These are phyloP conservation scores for Eclectus roratus DNA, from an alignment of 2,113 vertebrate species.

Conservation along the genomic window DNA sequence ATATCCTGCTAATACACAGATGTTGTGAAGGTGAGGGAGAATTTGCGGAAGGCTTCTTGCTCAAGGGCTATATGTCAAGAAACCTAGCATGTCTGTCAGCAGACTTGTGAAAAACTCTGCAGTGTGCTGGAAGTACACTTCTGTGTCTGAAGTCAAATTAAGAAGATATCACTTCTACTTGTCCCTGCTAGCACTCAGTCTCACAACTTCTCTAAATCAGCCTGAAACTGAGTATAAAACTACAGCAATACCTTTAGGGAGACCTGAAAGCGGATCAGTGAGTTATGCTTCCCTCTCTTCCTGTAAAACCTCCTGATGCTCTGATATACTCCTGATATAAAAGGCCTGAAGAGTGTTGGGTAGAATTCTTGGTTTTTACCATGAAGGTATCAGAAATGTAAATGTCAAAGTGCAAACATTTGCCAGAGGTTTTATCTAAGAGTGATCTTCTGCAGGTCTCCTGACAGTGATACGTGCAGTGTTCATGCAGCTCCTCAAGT, in stretches of 20 bases:
- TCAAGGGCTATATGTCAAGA: not conserved
- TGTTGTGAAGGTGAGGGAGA: not conserved
- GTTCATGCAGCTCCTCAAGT: not conserved
- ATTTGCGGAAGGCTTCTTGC: not conserved
- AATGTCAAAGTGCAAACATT: not conserved
- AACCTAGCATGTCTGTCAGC: not conserved
- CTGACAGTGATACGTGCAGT: not conserved
- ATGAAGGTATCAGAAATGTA: not conserved
- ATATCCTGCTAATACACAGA: not conserved
- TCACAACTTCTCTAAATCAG: not conserved
- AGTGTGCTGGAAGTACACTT: not conserved
- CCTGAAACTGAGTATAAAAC: not conserved
- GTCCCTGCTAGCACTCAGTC: not conserved
- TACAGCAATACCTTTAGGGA: not conserved
- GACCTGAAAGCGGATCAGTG: not conserved
- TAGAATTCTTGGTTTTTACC: not conserved
- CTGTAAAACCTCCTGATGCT: not conserved
- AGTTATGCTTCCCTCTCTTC: rapidly evolving
- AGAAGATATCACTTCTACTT: not conserved
- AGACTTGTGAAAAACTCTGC: not conserved
- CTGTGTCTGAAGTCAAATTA: not conserved
- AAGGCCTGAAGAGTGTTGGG: not conserved
- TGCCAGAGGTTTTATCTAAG: not conserved
- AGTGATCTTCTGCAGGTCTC: not conserved
- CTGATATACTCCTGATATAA: not conserved